A percentile compares a stretch with the other conserved stretches of the same genome.
Conservation (phyloP, 2,113 vertebrate species). For the Cyprinodon variegatus region DNA sequence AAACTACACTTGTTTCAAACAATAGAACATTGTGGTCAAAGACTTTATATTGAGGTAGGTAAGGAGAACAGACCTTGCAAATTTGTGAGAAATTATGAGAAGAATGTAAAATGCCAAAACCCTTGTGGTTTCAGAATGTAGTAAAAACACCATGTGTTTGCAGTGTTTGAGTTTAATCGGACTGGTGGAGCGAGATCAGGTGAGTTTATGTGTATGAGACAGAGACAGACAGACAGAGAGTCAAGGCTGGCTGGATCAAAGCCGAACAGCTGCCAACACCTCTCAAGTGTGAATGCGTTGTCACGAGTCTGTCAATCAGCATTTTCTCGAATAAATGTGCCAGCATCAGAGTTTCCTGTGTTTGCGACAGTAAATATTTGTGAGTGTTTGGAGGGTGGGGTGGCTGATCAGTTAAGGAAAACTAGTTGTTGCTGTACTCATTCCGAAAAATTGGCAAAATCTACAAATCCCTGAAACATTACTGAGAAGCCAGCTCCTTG, state of each 20-base stretch:
- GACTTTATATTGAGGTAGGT: conserved; percentile 20
- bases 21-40: conserved; percentile 26
- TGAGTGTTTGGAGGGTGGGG: conserved; percentile 28
- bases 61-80: conserved; percentile 32
- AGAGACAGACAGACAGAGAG: conserved; percentile 18
- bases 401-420: conserved; percentile 52
- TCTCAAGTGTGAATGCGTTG: conserved; percentile 73
- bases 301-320: conserved; percentile 78
- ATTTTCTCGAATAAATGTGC: conserved; percentile 67
- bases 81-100: conserved; percentile 30
- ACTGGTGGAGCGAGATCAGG: conserved; percentile 71
- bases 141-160: conserved; percentile 59
- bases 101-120: conserved; percentile 37
- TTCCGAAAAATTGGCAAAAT: conserved; percentile 30
- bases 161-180: conserved; percentile 69
- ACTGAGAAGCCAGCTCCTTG: conserved; percentile 28
- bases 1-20: conserved; percentile 1
- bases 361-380: conserved; percentile 15
- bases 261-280: conserved; percentile 76
- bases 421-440: conserved; percentile 18
- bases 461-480: conserved; percentile 38
- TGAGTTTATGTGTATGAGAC: conserved; percentile 22
- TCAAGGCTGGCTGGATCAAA: conserved; percentile 72
- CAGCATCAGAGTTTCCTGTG: conserved; percentile 35
- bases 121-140: conserved; percentile 39